Percentiles rank a stretch among this genome's conserved stretches.
phyloP scores from a whole-genome alignment of 2,888 invertebrate species.

The Dryadula phaetusa region DNA sequence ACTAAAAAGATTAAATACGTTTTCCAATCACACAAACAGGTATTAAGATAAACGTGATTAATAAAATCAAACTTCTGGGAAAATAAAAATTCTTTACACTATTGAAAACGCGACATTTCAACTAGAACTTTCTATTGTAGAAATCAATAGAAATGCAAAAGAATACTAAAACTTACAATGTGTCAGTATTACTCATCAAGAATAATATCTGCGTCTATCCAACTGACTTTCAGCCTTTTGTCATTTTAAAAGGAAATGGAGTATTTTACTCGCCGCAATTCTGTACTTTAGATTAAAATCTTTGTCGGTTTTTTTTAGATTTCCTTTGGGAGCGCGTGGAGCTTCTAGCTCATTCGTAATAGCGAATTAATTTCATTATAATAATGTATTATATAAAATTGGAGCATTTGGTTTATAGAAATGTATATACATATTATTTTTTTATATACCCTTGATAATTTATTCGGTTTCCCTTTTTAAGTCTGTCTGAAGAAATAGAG shows the following conservation, averaged over 20 bases:
- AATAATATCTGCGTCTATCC: slow-evolving; percentile 10
- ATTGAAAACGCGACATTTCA: slow-evolving; percentile 2
- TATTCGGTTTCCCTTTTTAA: too few species aligned
- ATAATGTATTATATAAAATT: slow-evolving; percentile 2
- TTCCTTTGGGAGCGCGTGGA: slow-evolving; percentile 27
- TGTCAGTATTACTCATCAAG: slow-evolving; percentile 24
- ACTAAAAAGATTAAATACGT: too few species aligned
- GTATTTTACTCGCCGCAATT: slow-evolving; percentile 17
- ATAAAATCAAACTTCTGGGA: too few species aligned
- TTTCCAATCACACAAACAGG: too few species aligned
- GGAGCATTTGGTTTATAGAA: background rate
- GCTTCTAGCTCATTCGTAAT: slow-evolving; percentile 1
- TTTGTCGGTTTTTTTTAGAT: slow-evolving; percentile 33
- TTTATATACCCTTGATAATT: too few species aligned
- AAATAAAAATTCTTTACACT: background rate
- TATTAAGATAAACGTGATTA: too few species aligned
- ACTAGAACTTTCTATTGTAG: background rate
- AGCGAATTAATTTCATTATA: background rate
- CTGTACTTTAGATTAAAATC: slow-evolving; percentile 33
- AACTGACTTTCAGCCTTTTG: slow-evolving; percentile 19
- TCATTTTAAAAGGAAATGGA: slow-evolving; percentile 30
- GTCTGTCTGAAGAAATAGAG: too few species aligned
- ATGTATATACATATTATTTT: background rate
- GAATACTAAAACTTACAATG: background rate
- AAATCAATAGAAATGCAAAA: background rate